Percentiles rank a stretch among this genome's conserved stretches.
Conservation (phyloP, 1,140 invertebrate species). For the Zaprionus ornatus region DNA sequence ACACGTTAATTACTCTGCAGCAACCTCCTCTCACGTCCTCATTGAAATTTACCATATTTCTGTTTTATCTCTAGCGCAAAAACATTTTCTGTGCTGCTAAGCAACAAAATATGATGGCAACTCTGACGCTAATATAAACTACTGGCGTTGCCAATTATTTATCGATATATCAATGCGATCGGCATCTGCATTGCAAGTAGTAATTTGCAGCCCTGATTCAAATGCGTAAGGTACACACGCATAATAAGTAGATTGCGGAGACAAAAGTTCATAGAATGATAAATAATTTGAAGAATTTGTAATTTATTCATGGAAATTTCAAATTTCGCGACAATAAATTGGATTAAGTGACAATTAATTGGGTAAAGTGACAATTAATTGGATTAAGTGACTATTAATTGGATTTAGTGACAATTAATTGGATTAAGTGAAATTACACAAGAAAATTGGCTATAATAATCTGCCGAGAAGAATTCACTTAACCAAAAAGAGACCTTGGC, state of each 20-base stretch:
- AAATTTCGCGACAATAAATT: background rate
- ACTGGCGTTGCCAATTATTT: background rate
- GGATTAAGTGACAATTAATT: background rate
- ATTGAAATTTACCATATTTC: background rate
- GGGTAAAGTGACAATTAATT: background rate
- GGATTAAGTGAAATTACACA: background rate
- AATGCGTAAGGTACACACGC: too few relatives aligned
- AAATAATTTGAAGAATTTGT: background rate
- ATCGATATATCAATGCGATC: background rate
- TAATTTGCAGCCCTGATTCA: background rate
- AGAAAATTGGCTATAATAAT: background rate
- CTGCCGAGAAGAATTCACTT: background rate
- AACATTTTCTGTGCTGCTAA: background rate
- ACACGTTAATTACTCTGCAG: conserved; percentile 65
- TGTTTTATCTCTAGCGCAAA: background rate
- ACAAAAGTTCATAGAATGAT: too few relatives aligned
- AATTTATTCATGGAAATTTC: background rate
- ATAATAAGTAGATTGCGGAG: too few relatives aligned
- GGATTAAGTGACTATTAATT: background rate
- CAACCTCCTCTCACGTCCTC: background rate
- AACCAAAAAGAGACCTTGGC: background rate
- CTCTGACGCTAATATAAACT: background rate
- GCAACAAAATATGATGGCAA: background rate
- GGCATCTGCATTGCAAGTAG: background rate
- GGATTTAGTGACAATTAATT: background rate